Evolutionary conservation across 2,113 vertebrate species (phyloP).

Genomic region (Columba janthina): DNA sequence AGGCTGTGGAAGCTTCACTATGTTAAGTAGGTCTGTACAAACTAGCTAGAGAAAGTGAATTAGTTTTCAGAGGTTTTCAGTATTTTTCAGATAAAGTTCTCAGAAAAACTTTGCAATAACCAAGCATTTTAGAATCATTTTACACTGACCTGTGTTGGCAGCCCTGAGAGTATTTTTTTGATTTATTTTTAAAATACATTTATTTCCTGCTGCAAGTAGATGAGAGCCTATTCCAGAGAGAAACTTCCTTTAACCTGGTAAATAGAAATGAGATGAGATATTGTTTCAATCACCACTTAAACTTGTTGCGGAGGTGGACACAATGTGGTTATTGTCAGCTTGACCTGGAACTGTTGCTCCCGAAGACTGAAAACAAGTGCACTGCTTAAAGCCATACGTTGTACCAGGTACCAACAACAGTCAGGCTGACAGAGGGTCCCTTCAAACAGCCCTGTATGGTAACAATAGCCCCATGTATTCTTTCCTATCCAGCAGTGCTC

Average conservation of each 20-base stretch:
- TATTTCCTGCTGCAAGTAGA: conserved; percentile 29
- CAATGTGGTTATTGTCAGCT: not conserved
- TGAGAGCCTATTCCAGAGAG: not conserved
- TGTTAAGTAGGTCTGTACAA: not conserved
- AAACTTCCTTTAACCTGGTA: conserved; percentile 27
- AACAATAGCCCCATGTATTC: not conserved
- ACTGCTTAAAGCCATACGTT: not conserved
- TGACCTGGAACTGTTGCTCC: conserved; percentile 28
- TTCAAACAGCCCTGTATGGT: not conserved
- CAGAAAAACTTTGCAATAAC: not conserved
- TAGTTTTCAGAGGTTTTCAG: not conserved
- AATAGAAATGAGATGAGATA: conserved; percentile 31
- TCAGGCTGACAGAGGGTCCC: not conserved
- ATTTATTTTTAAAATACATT: conserved; percentile 31
- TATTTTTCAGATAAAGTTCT: not conserved
- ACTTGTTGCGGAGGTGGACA: not conserved
- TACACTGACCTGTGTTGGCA: not conserved
- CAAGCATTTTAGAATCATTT: not conserved
- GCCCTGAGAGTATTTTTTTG: not conserved
- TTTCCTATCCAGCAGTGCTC: not conserved
- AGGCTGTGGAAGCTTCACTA: not conserved
- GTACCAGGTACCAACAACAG: not conserved
- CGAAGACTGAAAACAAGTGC: not conserved
- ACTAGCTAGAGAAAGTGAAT: not conserved
- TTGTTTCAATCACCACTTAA: conserved; percentile 52